Base-by-base conservation (phyloP, 2,888 invertebrate genomes). In the Stegophylla sp. region DNA sequence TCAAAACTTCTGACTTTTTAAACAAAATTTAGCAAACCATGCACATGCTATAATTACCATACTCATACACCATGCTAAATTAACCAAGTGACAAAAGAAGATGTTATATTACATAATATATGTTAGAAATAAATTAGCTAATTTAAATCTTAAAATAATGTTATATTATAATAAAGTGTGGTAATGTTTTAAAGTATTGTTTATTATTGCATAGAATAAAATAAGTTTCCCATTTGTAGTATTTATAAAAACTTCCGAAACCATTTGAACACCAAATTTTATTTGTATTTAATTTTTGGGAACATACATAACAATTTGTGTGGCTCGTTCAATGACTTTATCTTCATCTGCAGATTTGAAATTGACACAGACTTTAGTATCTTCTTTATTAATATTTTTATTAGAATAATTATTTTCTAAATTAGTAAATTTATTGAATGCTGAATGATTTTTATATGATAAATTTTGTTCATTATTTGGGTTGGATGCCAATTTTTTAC, bases 241-340 rank as follows among this genome's bases (percentile, higher is more conserved):
- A n/a, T 66, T 41, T 61, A n/a, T 26, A n/a, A 48, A 53, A 76
- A 76, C 4, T 66, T 41, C 43, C 34, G n/a, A 71, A 73, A 74
- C 51, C 53, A 51, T 43, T 56, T 45, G 23, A 74, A 77, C 28
- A 81, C 71, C 64, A 74, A 71, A 45, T 15, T n/a, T 59, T 56
- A 48, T 67, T 56, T 15, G 23, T 51, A 9, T 64, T 75, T 51
- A 66, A 66, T 26, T 64, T 51, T 75, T 75, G 59, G 28, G 53
- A 74, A 90, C 93, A 90, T 93, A 94, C 94, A 93, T 93, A 87
- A 94, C 93, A 87, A 94, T 94, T 88, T 93, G 93, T 90, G 92
- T 93, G 87, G 93, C 93, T 87, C 92, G 91, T 88, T 93, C 93
- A 90, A 93, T 91, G 85, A 93, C 93, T 87, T 92, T 91, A 85